Percentiles rank a stretch among this genome's conserved stretches.
These are phyloP conservation scores for Thunnus maccoyii DNA, from an alignment of 2,113 vertebrate genomes.

Conservation along the genomic window DNA sequence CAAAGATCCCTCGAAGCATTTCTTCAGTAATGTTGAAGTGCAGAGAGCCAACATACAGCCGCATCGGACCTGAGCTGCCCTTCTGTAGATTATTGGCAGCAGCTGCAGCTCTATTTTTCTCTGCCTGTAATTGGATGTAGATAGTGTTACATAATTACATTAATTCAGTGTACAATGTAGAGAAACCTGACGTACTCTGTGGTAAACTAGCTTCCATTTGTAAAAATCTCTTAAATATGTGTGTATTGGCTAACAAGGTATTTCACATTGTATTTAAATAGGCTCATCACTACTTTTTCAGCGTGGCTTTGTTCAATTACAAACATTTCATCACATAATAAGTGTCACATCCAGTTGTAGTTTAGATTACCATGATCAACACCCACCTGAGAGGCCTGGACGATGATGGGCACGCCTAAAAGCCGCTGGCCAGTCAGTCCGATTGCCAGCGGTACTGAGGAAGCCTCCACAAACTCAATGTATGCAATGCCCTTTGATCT, in stretches of 20 bases:
- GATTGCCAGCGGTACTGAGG: slow-evolving; percentile 97
- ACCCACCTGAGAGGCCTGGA: slow-evolving; percentile 97
- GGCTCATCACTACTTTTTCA: neutral
- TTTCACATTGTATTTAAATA: too few species aligned
- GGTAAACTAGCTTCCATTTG: neutral
- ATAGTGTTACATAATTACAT: neutral
- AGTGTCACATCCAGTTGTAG: neutral
- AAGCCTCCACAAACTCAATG: slow-evolving; percentile 96
- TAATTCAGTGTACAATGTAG: neutral
- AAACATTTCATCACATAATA: neutral
- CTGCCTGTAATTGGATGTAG: slow-evolving; percentile 86
- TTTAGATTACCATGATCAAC: slow-evolving; percentile 11
- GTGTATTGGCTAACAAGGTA: neutral
- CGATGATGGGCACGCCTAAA: slow-evolving; percentile 97
- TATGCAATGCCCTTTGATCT: slow-evolving; percentile 99
- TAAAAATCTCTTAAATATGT: neutral
- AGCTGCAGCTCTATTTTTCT: slow-evolving; percentile 98
- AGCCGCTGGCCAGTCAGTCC: slow-evolving; percentile 97
- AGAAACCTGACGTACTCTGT: neutral
- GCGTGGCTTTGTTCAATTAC: neutral
- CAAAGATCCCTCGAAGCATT: slow-evolving; percentile 98
- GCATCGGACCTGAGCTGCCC: slow-evolving; percentile 97
- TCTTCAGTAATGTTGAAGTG: slow-evolving; percentile 99
- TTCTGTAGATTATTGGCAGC: slow-evolving; percentile 97
- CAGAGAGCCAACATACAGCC: slow-evolving; percentile 96